Base-by-base conservation (phyloP, 2,888 invertebrate species). In the Eristalinus sepulchralis region DNA sequence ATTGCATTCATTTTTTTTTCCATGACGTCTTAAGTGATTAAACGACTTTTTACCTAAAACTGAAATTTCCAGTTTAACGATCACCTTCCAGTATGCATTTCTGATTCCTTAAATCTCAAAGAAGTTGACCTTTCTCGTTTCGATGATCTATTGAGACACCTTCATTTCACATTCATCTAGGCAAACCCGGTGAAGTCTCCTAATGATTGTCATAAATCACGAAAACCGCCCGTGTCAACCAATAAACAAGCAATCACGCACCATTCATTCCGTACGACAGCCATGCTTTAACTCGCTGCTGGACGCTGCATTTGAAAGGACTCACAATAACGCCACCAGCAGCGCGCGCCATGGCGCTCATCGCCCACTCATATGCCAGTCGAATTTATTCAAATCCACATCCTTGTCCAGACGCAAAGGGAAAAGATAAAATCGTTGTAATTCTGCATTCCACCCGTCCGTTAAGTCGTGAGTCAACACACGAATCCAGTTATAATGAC, bases 401-500 rank as follows among this genome's bases (percentile, higher is more conserved):
- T 67, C 67, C 76, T 76, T 66, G 36, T 57, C 4, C 39, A 20
- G 39, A 47, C 33, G 66, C 39, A 59, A 60, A 24, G 27, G 1
- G n/a, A 39, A 60, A 22, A 60, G 33, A 68, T 68, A 53, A 6
- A 68, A 34, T 67, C 77, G 24, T 24, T 77, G 77, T 27, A 62
- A 55, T 20, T 68, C 34, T 13, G 62, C 62, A 77, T 55, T 47
- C 68, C 53, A 17, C 24, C 53, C 34, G 22, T 33, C 47, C 39
- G n/a, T 20, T 59, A 68, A 68, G 17, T 20, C 53, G 47, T 77
- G 77, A 77, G 62, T 77, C 77, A 76, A 47, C 76, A 47, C 67
- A 17, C 60, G 31, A 77, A 62, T 47, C 77, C 60, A 76, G 66
- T 73, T 64, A 67, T 76, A 76, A 67, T 75, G 73, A 64, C 17